Evolutionary conservation across 1,140 invertebrate genomes (phyloP).

Genomic region (Meloidogyne exigua): DNA sequence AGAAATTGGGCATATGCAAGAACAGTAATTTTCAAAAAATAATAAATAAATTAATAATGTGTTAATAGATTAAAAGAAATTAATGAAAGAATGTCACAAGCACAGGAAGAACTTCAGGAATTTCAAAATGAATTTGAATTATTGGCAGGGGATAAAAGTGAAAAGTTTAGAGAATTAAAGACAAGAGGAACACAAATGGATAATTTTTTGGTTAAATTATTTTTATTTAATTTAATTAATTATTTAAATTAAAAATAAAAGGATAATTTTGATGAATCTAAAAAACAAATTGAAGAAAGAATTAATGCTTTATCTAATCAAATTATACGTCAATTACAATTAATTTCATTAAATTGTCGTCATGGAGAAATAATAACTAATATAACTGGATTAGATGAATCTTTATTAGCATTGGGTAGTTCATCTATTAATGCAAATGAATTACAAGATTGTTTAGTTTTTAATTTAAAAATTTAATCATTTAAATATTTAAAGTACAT

Average conservation of each 20-base stretch:
- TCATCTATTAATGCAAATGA: constrained; percentile 26
- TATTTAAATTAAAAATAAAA: neutral
- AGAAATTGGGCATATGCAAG: constrained; percentile 43
- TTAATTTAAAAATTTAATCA: neutral
- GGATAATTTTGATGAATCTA: constrained; percentile 35
- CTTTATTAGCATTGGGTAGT: constrained; percentile 17
- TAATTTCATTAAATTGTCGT: constrained; percentile 42
- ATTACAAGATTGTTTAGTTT: constrained; percentile 32
- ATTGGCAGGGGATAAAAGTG: constrained; percentile 41
- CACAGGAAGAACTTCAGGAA: constrained; percentile 42
- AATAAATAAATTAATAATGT: too few relatives aligned
- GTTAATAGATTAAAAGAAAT: constrained; percentile 39
- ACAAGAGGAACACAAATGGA: constrained; percentile 39
- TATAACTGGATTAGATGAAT: constrained; percentile 33
- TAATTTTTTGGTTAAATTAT: constrained; percentile 24
- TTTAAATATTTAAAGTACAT: constrained; percentile 37
- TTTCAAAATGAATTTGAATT: constrained; percentile 49
- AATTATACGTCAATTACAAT: constrained; percentile 28
- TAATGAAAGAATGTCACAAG: constrained; percentile 36
- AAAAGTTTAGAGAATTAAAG: constrained; percentile 42
- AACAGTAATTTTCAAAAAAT: constrained; percentile 29
- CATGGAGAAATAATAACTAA: constrained; percentile 24
- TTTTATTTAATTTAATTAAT: neutral
- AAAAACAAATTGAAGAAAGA: constrained; percentile 23
- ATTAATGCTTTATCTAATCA: constrained; percentile 29